Base-by-base conservation (phyloP, 2,797 vertebrate species). In the Crypturellus tataupa region DNA sequence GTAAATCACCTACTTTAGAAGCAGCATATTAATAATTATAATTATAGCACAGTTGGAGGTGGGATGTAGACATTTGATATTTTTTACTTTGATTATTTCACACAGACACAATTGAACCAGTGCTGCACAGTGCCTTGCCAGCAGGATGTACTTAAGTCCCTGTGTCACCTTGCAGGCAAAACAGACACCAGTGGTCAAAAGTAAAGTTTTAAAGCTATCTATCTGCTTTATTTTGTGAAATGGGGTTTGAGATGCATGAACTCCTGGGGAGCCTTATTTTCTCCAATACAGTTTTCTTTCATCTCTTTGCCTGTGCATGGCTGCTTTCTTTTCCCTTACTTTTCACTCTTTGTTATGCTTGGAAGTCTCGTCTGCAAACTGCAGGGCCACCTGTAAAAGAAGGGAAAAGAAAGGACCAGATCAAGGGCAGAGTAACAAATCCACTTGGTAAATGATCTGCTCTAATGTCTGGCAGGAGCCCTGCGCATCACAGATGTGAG, bases 401-500 rank as follows among this genome's bases (percentile, higher is more conserved):
- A 40, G 55, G 49, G 24, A 51, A 77, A 87, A 60, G 21, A 65
- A 71, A 67, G 40, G 63, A 12, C 14, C 78, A 55, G 51, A 84
- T 77, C n/a, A 84, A 89, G 89, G 25, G 13, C 87, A 73, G 67
- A 62, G 76, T 46, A 65, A 70, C 79, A 89, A 90, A 89, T 81
- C 46, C 70, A 60, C 44, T n/a, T 8, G 53, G 64, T 76, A 63
- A 49, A n/a, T 81, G 40, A 65, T 79, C 67, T 93, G 46, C 82
- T 84, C 39, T 80, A 68, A 31, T 7, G 37, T 47, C 77, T 86
- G 64, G 63, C 88, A 84, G 81, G 62, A 88, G 56, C 67, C 20
- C 60, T 62, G 73, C 1, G 10, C 68, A 87, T 35, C 80, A 67
- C 4, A 78, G 19, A 55, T 29, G 84, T 46, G 75, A 81, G n/a